A percentile compares a stretch with the other conserved stretches of the same genome.
Evolutionary conservation across 30 jellyfish, hydroid and myxozoan genomes (phyloP).

Genomic region (Aurelia aurita complex sp. Pacific): DNA sequence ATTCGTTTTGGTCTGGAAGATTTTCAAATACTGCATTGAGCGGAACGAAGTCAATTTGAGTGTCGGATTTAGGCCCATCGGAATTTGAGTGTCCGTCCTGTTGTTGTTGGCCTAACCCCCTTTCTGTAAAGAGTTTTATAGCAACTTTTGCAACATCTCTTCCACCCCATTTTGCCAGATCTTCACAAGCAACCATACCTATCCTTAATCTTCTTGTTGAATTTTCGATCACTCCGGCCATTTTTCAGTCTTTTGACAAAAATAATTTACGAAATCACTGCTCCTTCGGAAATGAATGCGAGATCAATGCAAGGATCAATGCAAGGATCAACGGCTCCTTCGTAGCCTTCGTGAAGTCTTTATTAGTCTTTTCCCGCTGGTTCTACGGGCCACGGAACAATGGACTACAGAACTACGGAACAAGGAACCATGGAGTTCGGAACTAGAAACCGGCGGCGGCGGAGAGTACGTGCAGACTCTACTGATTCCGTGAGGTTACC

Average conservation of each 20-base stretch:
- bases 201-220: background rate
- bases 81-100: background rate
- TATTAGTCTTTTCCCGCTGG: too few relatives aligned
- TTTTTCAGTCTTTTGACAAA: background rate
- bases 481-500: too few relatives aligned
- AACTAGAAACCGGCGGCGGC: too few relatives aligned
- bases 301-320: too few relatives aligned
- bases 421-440: too few relatives aligned
- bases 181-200: conserved; percentile 79
- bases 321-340: too few relatives aligned
- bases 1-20: conserved; percentile 52
- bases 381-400: too few relatives aligned
- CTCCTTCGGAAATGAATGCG: too few relatives aligned
- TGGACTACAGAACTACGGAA: too few relatives aligned
- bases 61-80: background rate
- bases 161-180: conserved; percentile 82
- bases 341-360: too few relatives aligned
- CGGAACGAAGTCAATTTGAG: conserved; percentile 25
- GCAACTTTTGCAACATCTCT: conserved; percentile 52
- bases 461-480: too few relatives aligned
- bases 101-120: conserved; percentile 38
- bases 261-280: too few relatives aligned
- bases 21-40: conserved; percentile 63
- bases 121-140: conserved; percentile 3
- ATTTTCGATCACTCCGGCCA: background rate